Conservation (phyloP, 2,888 invertebrate species). For the Caenorhabditis plicata region DNA sequence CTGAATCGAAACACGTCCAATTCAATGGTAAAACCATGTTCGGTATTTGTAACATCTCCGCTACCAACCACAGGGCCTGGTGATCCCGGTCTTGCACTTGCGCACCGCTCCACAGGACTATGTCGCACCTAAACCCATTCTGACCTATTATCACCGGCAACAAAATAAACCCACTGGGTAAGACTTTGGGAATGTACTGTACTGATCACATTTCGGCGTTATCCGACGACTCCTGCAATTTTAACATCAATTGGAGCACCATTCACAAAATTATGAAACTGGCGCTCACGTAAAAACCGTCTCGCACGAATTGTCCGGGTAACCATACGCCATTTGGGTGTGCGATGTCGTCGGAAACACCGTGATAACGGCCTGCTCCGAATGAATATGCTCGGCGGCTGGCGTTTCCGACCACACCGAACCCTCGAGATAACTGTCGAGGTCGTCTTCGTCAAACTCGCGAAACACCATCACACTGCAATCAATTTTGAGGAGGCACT, state of each 20-base stretch:
- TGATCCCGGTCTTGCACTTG: slow-evolving; percentile 35
- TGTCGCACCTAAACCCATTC: too few species aligned
- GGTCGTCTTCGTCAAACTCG: slow-evolving; percentile 32
- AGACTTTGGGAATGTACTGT: too few species aligned
- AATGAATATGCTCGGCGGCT: slow-evolving; percentile 22
- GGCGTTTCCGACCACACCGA: slow-evolving; percentile 41
- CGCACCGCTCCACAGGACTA: too few species aligned
- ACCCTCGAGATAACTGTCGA: slow-evolving; percentile 39
- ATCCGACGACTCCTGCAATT: too few species aligned
- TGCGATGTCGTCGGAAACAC: slow-evolving; percentile 34
- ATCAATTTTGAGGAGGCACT: neutral
- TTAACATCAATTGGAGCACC: neutral
- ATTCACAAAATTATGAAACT: neutral
- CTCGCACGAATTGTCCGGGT: slow-evolving; percentile 23
- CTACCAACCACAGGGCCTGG: slow-evolving; percentile 55
- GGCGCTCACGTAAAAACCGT: slow-evolving; percentile 37
- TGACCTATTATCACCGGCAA: too few species aligned
- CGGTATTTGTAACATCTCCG: slow-evolving; percentile 59
- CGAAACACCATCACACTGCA: slow-evolving; percentile 7
- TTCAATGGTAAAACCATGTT: slow-evolving; percentile 59
- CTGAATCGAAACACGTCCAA: slow-evolving; percentile 56
- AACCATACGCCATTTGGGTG: slow-evolving; percentile 24
- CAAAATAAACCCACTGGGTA: too few species aligned
- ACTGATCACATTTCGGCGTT: too few species aligned
- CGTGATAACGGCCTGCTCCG: slow-evolving; percentile 26